phyloP scores from a whole-genome alignment of 2,797 vertebrate species.

The Vultur gryphus region DNA sequence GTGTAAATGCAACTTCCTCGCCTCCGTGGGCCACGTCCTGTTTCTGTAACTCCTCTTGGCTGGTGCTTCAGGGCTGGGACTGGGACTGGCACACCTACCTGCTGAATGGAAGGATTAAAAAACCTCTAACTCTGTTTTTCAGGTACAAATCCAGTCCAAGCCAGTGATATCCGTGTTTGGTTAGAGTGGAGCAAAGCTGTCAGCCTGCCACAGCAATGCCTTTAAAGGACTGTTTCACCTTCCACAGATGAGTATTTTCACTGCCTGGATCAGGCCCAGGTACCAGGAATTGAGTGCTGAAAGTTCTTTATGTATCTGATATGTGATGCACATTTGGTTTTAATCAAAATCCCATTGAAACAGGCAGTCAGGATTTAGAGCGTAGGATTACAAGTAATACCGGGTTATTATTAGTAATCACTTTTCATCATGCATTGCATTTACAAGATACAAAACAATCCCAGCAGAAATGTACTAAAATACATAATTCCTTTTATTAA shows the following conservation, averaged over 20 bases:
- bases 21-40: background rate
- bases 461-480: background rate
- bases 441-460: background rate
- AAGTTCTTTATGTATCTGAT: background rate
- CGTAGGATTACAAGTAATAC: background rate
- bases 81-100: background rate
- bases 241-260: background rate
- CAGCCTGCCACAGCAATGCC: background rate
- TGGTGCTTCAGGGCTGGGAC: background rate
- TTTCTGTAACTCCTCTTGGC: background rate
- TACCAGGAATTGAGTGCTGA: background rate
- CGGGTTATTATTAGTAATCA: background rate
- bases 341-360: background rate
- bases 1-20: background rate
- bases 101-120: background rate
- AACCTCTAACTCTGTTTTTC: background rate
- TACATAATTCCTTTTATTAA: background rate
- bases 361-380: background rate
- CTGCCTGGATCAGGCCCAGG: background rate
- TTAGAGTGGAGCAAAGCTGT: background rate
- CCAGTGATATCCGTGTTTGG: accelerated
- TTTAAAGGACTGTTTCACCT: background rate
- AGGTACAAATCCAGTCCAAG: background rate
- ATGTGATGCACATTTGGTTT: background rate
- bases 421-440: background rate